phyloP scores from a whole-genome alignment of 2,113 vertebrate genomes.

The Poecilia latipinna region DNA sequence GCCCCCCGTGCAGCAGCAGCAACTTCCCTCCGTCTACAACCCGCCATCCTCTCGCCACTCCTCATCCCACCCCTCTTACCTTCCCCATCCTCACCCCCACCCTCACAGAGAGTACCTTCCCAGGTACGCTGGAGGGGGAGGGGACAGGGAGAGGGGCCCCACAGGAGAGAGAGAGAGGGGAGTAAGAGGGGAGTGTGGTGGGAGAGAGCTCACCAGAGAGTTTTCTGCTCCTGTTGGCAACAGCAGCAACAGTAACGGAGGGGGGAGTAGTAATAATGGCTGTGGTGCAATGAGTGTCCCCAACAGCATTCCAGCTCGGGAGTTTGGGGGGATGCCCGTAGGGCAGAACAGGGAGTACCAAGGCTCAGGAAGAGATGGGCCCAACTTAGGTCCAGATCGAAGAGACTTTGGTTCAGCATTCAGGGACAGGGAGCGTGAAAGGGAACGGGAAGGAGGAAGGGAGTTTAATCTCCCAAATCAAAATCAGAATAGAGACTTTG shows the following conservation, averaged over 20 bases:
- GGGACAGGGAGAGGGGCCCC: conserved; percentile 71
- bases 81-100: conserved; percentile 80
- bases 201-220: conserved; percentile 75
- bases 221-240: conserved; percentile 70
- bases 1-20: conserved; percentile 83
- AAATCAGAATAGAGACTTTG: conserved; percentile 80
- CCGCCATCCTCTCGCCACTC: conserved; percentile 81
- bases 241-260: conserved; percentile 65
- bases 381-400: conserved; percentile 70
- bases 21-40: conserved; percentile 84
- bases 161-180: conserved; percentile 77
- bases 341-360: conserved; percentile 78
- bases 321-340: conserved; percentile 70
- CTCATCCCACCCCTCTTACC: conserved; percentile 78
- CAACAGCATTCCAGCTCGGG: conserved; percentile 68
- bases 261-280: conserved; percentile 55
- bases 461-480: conserved; percentile 78
- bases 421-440: conserved; percentile 75
- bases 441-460: conserved; percentile 75
- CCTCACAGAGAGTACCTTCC: conserved; percentile 82
- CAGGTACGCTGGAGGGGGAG: conserved; percentile 79
- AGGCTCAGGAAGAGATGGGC: conserved; percentile 73
- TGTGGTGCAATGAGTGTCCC: conserved; percentile 63
- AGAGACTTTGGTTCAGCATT: conserved; percentile 79
- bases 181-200: conserved; percentile 78